These are phyloP conservation scores for Ranitomeya variabilis DNA, from an alignment of 2,113 vertebrate genomes.

Conservation along the genomic window DNA sequence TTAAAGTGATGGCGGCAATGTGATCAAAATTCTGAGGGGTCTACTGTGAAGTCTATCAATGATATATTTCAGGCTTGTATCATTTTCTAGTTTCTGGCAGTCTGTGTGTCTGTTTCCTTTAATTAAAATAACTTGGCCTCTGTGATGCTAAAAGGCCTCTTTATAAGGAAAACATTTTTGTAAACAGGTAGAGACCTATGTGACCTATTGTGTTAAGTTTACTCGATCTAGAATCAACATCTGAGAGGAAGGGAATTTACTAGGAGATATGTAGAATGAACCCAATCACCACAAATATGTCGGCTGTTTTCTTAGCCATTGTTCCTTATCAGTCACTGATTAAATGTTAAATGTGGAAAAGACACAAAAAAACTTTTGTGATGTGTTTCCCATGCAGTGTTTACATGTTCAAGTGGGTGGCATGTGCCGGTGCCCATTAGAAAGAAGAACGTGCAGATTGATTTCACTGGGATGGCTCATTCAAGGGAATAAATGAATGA, in stretches of 20 bases:
- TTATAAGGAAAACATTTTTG: conserved; percentile 58
- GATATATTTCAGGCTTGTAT: neutral
- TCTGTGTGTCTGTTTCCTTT: conserved; percentile 48
- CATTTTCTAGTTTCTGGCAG: conserved; percentile 8
- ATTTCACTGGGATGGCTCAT: neutral
- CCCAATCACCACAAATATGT: conserved; percentile 56
- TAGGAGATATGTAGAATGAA: conserved; percentile 52
- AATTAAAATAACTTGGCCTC: conserved; percentile 54
- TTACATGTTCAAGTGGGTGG: conserved; percentile 27
- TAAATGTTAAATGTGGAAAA: conserved; percentile 53
- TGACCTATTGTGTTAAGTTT: conserved; percentile 60
- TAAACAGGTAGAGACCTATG: conserved; percentile 58
- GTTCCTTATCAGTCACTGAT: conserved; percentile 58
- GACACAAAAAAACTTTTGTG: conserved; percentile 36
- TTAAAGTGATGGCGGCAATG: neutral
- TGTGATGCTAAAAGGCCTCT: conserved; percentile 48
- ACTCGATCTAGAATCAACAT: conserved; percentile 56
- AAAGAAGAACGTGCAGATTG: neutral
- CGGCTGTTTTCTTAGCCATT: conserved; percentile 56
- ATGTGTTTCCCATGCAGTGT: conserved; percentile 47
- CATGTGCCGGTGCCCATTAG: neutral
- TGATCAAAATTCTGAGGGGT: neutral
- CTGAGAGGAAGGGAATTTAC: conserved; percentile 52
- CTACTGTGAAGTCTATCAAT: neutral
- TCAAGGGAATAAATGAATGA: neutral